Base-by-base conservation (phyloP, 2,797 vertebrate species). In the Myotis daubentonii region DNA sequence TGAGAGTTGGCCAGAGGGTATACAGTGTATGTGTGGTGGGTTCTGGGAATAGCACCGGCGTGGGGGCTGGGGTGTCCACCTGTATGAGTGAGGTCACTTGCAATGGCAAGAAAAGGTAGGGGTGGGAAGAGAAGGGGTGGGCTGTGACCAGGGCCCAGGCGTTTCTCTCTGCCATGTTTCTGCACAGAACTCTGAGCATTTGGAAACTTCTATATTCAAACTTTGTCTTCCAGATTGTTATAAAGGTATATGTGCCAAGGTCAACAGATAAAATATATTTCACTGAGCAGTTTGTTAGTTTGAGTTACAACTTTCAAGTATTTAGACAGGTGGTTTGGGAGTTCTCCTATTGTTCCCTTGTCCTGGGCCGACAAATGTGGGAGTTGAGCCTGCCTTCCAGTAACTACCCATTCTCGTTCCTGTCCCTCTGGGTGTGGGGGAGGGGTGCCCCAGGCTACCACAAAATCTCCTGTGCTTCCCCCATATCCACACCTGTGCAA, bases 261-360 rank as follows among this genome's bases (percentile, higher is more conserved):
- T 82, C 20, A 86, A 49, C 36, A 85, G 44, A 57, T 28, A 80
- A 41, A 38, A 30, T 49, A 16, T 62, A 38, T 78, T 93, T 94
- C 44, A n/a, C 60, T 92, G 47, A 87, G 74, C 13, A 33, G 72
- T 87, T 80, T 87, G 49, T 79, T 78, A 53, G n/a, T 44, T 90
- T 84, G 33, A 65, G 11, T 70, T 38, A 85, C 38, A 62, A 28
- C 38, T 91, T 83, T 80, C n/a, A 70, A 95, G 60, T 88, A 84
- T 85, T 88, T 75, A 83, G 83, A 75, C 71, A 60, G 20, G 23
- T 68, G 38, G 36, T 76, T 88, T 80, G 51, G 81, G 76, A 23
- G 15, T 17, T 87, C 51, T 88, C 38, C 20, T 62, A 3, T 1
- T 75, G 2, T 94, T 93, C 47, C 55, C 55, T 93, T 44, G 20